phyloP scores from a whole-genome alignment of 2,113 vertebrate genomes.

The Nycticryphes semicollaris region DNA sequence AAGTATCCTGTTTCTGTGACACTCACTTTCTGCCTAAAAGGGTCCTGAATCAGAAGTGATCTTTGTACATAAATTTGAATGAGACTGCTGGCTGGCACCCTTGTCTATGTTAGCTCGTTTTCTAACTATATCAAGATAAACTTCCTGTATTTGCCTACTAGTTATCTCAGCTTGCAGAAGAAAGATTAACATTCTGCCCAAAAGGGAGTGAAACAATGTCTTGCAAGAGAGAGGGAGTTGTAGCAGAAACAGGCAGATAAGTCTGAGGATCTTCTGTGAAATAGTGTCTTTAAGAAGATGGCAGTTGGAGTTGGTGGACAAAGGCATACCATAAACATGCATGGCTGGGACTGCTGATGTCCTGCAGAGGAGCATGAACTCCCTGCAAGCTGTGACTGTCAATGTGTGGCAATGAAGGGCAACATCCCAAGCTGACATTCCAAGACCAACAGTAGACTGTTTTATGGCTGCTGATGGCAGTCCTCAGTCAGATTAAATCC shows the following conservation, averaged over 20 bases:
- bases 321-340: background rate
- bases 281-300: background rate
- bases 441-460: background rate
- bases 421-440: background rate
- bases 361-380: background rate
- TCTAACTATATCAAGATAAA: background rate
- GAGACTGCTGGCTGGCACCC: background rate
- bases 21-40: background rate
- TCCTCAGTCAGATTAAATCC: background rate
- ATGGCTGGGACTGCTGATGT: background rate
- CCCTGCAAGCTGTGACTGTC: background rate
- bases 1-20: background rate
- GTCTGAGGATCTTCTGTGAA: background rate
- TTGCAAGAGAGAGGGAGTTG: background rate
- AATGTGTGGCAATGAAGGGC: background rate
- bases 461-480: background rate
- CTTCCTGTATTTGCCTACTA: background rate
- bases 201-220: background rate
- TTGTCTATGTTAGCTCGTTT: background rate
- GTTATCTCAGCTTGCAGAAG: background rate
- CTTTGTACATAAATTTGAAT: background rate
- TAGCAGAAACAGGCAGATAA: background rate
- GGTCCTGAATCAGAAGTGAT: background rate
- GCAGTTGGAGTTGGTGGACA: too few relatives aligned
- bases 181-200: background rate